Conservation (phyloP, 35 echinoderm and acorn worm genomes). For the Lytechinus variegatus region DNA sequence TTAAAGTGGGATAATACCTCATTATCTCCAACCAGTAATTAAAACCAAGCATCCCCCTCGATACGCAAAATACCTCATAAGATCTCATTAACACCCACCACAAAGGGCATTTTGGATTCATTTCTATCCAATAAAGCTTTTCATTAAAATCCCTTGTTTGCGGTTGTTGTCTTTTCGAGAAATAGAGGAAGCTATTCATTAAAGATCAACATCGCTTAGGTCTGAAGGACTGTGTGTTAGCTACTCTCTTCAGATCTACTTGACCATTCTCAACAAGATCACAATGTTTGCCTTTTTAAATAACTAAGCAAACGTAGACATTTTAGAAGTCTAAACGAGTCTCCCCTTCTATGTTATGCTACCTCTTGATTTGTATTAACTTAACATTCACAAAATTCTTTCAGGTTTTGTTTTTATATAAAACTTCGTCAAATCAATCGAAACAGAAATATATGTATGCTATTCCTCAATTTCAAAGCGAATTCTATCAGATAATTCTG, state of each 20-base stretch:
- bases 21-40: conserved; percentile 18
- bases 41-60: background rate
- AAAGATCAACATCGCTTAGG: conserved; percentile 25
- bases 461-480: background rate
- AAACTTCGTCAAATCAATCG: too few species aligned
- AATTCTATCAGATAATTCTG: too few species aligned
- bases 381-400: background rate
- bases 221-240: conserved; percentile 29
- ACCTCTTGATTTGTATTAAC: background rate
- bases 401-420: background rate
- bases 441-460: background rate
- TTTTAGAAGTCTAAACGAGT: background rate
- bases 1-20: conserved; percentile 43
- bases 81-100: background rate
- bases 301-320: background rate
- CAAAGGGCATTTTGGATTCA: background rate
- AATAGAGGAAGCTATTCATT: conserved; percentile 46
- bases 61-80: background rate
- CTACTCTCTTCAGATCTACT: conserved; percentile 3
- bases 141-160: conserved; percentile 36
- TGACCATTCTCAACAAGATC: conserved; percentile 11
- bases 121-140: conserved; percentile 44
- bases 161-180: background rate
- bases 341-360: background rate
- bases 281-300: conserved; percentile 2